These are phyloP conservation scores for Melinopterus prodromus DNA, from an alignment of 2,888 invertebrate species.

Conservation along the genomic window DNA sequence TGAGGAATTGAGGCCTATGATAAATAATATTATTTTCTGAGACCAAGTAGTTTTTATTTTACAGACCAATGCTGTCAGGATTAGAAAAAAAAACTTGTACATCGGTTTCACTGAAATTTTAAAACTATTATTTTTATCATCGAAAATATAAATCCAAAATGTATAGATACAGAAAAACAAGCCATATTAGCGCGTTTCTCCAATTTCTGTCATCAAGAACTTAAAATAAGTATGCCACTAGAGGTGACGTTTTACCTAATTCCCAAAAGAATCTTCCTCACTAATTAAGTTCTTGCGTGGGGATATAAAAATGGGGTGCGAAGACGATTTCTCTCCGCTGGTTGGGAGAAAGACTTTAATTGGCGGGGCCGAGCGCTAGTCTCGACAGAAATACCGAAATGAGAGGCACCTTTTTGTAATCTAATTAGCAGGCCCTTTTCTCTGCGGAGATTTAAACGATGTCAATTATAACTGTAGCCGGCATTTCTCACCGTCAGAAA, in stretches of 20 bases:
- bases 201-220: too few species aligned
- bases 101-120: too few species aligned
- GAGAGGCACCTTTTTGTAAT: neutral
- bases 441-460: neutral
- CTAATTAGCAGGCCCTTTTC: slow-evolving; percentile 4
- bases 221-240: neutral
- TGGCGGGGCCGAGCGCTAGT: neutral
- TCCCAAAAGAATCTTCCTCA: neutral
- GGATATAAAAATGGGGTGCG: neutral
- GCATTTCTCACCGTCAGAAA: neutral
- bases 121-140: too few species aligned
- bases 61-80: too few species aligned
- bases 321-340: neutral
- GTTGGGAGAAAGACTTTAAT: neutral
- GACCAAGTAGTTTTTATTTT: too few species aligned
- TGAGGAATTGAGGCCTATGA: too few species aligned
- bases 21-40: too few species aligned
- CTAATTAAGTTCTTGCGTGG: slow-evolving; percentile 4
- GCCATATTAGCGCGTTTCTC: too few species aligned
- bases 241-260: neutral
- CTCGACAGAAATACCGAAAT: neutral
- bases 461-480: neutral
- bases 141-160: too few species aligned
- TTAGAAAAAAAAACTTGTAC: too few species aligned
- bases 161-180: too few species aligned